phyloP scores from a whole-genome alignment of 53 echinoderm and acorn worm species.

The Crossaster papposus region DNA sequence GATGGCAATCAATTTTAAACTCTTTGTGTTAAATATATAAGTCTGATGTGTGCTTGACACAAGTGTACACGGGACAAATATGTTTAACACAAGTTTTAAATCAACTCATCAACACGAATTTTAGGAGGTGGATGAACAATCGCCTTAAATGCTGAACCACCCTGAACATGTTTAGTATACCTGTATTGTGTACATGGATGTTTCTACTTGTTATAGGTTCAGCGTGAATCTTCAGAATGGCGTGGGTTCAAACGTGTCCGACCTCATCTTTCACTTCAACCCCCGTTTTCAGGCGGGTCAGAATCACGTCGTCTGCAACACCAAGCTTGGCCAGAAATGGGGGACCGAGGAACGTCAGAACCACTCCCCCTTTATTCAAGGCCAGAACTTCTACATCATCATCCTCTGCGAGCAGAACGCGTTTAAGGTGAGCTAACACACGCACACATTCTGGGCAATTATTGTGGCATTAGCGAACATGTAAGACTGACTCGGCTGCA shows the following conservation, averaged over 20 bases:
- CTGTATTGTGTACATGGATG: too few species aligned
- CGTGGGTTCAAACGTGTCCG: constrained; percentile 44
- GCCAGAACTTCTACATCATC: constrained; percentile 87
- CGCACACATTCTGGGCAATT: neutral
- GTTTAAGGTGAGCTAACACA: constrained; percentile 66
- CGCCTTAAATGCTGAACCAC: too few species aligned
- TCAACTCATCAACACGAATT: too few species aligned
- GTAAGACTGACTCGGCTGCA: too few species aligned
- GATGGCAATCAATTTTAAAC: too few species aligned
- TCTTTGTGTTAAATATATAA: too few species aligned
- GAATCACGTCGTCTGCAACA: constrained; percentile 60
- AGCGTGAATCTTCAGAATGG: constrained; percentile 82
- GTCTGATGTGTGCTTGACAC: too few species aligned
- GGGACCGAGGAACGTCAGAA: constrained; percentile 74
- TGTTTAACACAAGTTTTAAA: too few species aligned
- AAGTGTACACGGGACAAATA: too few species aligned
- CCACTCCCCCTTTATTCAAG: constrained; percentile 74
- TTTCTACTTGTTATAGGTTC: too few species aligned
- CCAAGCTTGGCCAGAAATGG: constrained; percentile 74
- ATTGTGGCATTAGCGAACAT: neutral
- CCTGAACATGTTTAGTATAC: too few species aligned
- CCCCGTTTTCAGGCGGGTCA: constrained; percentile 48
- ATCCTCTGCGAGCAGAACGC: constrained; percentile 71
- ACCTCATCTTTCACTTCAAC: constrained; percentile 79
- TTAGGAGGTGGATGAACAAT: too few species aligned